Evolutionary conservation across 2,797 vertebrate species (phyloP).

Genomic region (Eutrigla gurnardus): DNA sequence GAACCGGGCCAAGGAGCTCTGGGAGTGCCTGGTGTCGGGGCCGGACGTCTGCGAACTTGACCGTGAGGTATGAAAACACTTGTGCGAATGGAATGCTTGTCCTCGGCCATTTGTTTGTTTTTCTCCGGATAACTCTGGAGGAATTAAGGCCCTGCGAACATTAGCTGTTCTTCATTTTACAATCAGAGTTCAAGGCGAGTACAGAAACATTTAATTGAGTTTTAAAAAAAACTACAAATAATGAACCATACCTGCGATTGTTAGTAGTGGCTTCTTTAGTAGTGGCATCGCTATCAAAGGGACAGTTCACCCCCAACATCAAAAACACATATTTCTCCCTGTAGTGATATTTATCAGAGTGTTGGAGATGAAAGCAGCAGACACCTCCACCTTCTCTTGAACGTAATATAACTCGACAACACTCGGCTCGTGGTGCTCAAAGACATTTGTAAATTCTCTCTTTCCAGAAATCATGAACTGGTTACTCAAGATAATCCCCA

Average conservation of each 20-base stretch:
- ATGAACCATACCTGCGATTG: background rate
- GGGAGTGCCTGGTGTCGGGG: constrained; percentile 98
- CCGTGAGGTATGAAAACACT: constrained; percentile 88
- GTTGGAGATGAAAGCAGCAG: too few relatives aligned
- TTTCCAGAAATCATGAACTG: too few relatives aligned
- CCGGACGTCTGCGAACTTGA: constrained; percentile 97
- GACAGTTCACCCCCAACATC: too few relatives aligned
- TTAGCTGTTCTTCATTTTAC: background rate
- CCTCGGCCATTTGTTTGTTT: constrained; percentile 18
- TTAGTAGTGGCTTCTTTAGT: background rate
- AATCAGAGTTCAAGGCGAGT: background rate
- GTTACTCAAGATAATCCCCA: too few relatives aligned
- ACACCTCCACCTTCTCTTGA: too few relatives aligned
- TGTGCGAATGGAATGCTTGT: constrained; percentile 16
- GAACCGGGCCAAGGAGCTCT: constrained; percentile 98
- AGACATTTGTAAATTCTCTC: too few relatives aligned
- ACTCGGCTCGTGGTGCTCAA: too few relatives aligned
- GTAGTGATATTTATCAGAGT: too few relatives aligned
- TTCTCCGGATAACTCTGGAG: constrained; percentile 12
- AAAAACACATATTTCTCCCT: too few relatives aligned
- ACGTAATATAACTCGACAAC: too few relatives aligned
- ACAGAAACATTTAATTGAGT: background rate
- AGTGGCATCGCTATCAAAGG: too few relatives aligned
- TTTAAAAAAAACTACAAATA: background rate
- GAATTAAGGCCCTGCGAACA: constrained; percentile 10